Conservation (phyloP, 2,113 vertebrate genomes). For the Lepus americanus region DNA sequence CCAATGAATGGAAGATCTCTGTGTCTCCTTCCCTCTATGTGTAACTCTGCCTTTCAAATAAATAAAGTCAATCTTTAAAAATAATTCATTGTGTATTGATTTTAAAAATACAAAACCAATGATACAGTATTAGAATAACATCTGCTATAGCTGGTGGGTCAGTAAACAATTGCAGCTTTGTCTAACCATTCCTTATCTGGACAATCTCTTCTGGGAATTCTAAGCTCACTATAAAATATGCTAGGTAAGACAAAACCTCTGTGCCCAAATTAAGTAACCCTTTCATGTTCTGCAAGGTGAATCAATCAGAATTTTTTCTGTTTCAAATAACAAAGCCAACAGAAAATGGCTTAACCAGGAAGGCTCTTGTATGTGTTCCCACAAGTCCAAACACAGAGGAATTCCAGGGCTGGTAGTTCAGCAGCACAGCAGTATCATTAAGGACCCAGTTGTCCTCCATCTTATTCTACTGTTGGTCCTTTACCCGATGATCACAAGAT, state of each 20-base stretch:
- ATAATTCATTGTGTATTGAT: slow-evolving; percentile 11
- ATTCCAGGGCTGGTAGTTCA: background rate
- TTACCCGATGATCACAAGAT: slow-evolving; percentile 50
- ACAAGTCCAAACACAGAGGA: background rate
- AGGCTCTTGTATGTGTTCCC: slow-evolving; percentile 1
- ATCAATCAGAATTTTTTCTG: slow-evolving; percentile 46
- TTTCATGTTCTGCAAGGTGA: slow-evolving; percentile 15
- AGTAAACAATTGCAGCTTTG: background rate
- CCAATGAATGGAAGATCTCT: too few species aligned
- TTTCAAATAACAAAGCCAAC: slow-evolving; percentile 29
- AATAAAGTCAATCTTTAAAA: background rate
- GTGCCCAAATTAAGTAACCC: slow-evolving; percentile 20
- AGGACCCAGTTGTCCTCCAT: slow-evolving; percentile 18
- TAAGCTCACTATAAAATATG: slow-evolving; percentile 26
- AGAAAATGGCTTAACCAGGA: slow-evolving; percentile 34
- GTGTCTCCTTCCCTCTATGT: too few species aligned
- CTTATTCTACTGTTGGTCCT: slow-evolving; percentile 26
- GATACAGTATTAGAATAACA: slow-evolving; percentile 39
- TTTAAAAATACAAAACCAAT: slow-evolving; percentile 52
- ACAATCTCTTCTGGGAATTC: slow-evolving; percentile 43
- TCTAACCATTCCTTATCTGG: slow-evolving; percentile 33
- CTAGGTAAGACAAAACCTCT: background rate
- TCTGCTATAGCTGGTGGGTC: background rate
- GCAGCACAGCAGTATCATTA: background rate
- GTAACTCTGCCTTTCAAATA: too few species aligned